Percentiles rank a stretch among this genome's conserved stretches.
phyloP scores from a whole-genome alignment of 1,140 invertebrate species.

The Euborellia annulipes region DNA sequence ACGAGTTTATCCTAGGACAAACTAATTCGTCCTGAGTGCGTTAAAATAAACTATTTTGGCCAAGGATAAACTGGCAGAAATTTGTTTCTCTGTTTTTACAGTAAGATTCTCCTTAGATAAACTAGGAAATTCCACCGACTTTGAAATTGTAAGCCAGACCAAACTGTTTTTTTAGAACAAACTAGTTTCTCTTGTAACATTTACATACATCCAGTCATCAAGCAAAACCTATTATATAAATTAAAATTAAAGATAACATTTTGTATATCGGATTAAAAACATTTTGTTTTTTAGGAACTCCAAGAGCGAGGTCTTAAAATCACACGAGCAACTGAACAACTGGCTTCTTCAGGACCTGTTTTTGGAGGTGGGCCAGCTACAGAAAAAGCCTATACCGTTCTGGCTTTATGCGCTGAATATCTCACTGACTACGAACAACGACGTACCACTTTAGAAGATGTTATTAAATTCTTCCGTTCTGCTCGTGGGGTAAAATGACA shows the following conservation, averaged over 20 bases:
- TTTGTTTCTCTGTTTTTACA: no score
- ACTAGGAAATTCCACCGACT: no score
- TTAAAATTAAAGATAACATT: not conserved
- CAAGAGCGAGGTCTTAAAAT: conserved; percentile 62
- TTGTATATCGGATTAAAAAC: not conserved
- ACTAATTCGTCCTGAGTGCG: no score
- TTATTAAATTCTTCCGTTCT: conserved; percentile 57
- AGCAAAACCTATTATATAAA: not conserved
- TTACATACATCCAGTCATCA: not conserved
- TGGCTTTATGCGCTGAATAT: conserved; percentile 58
- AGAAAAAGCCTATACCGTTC: conserved; percentile 49
- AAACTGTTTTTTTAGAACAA: not conserved
- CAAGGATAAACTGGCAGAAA: no score
- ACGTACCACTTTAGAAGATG: conserved; percentile 44
- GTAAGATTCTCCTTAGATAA: no score
- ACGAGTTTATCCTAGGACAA: no score
- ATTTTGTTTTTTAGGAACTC: conserved; percentile 33
- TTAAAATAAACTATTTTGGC: no score
- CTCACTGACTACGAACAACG: conserved; percentile 52
- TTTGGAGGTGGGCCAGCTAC: conserved; percentile 55
- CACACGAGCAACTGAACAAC: conserved; percentile 59
- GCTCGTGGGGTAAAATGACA: no score
- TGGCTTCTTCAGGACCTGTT: conserved; percentile 48
- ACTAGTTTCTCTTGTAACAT: not conserved
- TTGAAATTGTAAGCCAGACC: not conserved